Percentiles rank a stretch among this genome's conserved stretches.
Conservation (phyloP, 2,113 vertebrate genomes). For the Pao palembangensis region DNA sequence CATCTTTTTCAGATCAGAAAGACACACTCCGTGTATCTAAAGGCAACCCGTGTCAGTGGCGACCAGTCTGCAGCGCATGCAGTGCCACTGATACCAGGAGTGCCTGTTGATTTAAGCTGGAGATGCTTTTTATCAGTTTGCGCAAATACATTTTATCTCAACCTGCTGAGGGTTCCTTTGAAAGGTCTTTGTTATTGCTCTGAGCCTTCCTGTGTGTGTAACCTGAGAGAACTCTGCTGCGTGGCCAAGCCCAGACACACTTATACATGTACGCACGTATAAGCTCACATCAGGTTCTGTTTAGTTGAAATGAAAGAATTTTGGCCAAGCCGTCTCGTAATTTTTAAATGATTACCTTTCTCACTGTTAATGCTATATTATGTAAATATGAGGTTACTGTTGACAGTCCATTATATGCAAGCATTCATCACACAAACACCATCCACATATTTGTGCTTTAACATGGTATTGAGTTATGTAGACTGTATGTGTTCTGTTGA, state of each 20-base stretch:
- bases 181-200: slow-evolving; percentile 73
- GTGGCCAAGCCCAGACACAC: slow-evolving; percentile 63
- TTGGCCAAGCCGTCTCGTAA: slow-evolving; percentile 33
- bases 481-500: slow-evolving; percentile 58
- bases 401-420: slow-evolving; percentile 9
- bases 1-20: slow-evolving; percentile 30
- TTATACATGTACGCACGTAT: slow-evolving; percentile 41
- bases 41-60: not conserved
- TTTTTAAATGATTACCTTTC: slow-evolving; percentile 25
- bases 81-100: slow-evolving; percentile 36
- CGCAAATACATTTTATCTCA: slow-evolving; percentile 75
- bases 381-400: slow-evolving; percentile 2
- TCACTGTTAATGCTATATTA: slow-evolving; percentile 14
- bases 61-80: too few relatives aligned
- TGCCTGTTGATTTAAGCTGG: slow-evolving; percentile 58
- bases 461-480: slow-evolving; percentile 58
- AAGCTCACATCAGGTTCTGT: slow-evolving; percentile 65
- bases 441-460: slow-evolving; percentile 15
- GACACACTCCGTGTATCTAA: slow-evolving; percentile 9
- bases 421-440: slow-evolving; percentile 13
- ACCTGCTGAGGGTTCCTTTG: slow-evolving; percentile 70
- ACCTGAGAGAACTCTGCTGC: slow-evolving; percentile 63
- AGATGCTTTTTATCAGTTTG: slow-evolving; percentile 75
- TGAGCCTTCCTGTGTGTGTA: slow-evolving; percentile 68
- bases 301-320: slow-evolving; percentile 58